phyloP scores from a whole-genome alignment of 1,140 invertebrate species.

The Meloidogyne hapla region DNA sequence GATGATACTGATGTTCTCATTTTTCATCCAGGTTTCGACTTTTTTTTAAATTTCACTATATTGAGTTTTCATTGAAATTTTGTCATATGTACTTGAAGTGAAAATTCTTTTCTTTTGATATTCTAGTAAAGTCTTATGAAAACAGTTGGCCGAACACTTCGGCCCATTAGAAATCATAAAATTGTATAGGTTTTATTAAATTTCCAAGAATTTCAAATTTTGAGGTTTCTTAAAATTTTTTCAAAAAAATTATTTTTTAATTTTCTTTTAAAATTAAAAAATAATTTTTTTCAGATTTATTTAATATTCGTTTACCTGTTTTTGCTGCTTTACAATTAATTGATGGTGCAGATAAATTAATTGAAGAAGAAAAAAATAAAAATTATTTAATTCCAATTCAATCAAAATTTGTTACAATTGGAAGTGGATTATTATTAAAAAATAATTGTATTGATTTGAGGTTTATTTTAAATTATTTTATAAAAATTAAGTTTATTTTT shows the following conservation, averaged over 20 bases:
- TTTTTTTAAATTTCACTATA: no score
- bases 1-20: background rate
- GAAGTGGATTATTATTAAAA: background rate
- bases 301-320: conserved; percentile 12
- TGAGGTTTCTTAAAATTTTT: background rate
- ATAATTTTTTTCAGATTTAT: conserved; percentile 1
- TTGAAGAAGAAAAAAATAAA: background rate
- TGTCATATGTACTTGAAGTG: no score
- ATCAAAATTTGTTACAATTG: conserved; percentile 12
- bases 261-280: background rate
- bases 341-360: conserved; percentile 14
- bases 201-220: no score
- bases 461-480: background rate
- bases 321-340: conserved; percentile 17
- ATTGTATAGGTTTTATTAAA: no score
- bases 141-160: no score
- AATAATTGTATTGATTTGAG: conserved; percentile 14
- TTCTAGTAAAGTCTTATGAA: no score
- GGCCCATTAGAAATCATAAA: no score
- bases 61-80: no score
- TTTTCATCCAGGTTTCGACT: conserved; percentile 1
- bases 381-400: conserved; percentile 19
- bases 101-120: no score
- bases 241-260: background rate
- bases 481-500: background rate